phyloP scores from a whole-genome alignment of 2,888 invertebrate genomes.

The Calephelis perditalis region DNA sequence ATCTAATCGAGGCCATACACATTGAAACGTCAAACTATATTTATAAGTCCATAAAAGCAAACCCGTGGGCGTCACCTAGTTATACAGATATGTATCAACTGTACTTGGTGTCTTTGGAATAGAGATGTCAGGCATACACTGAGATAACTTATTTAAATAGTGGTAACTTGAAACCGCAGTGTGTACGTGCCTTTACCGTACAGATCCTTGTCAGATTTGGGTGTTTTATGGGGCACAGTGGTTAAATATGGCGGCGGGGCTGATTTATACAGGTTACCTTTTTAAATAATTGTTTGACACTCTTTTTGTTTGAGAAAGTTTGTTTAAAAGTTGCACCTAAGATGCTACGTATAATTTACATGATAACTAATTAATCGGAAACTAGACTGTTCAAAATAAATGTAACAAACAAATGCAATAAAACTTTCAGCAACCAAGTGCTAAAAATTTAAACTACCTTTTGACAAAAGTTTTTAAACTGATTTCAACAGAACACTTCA shows the following conservation, averaged over 20 bases:
- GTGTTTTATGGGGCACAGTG: slow-evolving; percentile 28
- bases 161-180: slow-evolving; percentile 56
- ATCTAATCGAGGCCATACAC: not conserved
- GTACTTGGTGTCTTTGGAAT: slow-evolving; percentile 43
- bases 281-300: slow-evolving; percentile 10
- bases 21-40: slow-evolving; percentile 7
- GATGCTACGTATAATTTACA: too few species aligned
- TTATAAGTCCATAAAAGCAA: slow-evolving; percentile 6
- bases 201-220: slow-evolving; percentile 37
- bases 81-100: slow-evolving; percentile 23
- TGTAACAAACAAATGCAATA: too few species aligned
- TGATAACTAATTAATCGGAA: too few species aligned
- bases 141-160: slow-evolving; percentile 67
- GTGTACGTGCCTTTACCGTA: slow-evolving; percentile 51
- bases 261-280: slow-evolving; percentile 8
- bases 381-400: too few species aligned
- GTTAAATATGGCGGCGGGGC: slow-evolving; percentile 3
- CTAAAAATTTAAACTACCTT: too few species aligned
- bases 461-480: too few species aligned
- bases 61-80: slow-evolving; percentile 7
- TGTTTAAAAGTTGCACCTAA: too few species aligned
- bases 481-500: too few species aligned
- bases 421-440: too few species aligned
- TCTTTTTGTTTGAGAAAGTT: slow-evolving; percentile 9
- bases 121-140: slow-evolving; percentile 54